A percentile compares a stretch with the other conserved stretches of the same genome.
Evolutionary conservation across 1,140 invertebrate genomes (phyloP).

Genomic region (Platorchestia sp.): DNA sequence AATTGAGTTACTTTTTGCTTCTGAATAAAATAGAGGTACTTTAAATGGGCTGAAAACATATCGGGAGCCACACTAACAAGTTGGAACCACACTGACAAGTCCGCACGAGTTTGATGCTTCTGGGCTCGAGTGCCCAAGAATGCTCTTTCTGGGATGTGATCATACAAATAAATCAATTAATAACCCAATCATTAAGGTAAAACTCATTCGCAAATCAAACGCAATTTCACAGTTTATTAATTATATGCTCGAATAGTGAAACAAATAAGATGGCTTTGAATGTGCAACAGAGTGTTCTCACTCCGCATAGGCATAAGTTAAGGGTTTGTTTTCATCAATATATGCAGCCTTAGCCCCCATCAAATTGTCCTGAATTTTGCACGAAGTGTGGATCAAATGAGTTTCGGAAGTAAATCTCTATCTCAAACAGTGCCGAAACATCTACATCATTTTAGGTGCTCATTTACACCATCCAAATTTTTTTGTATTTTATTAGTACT

Average conservation of each 20-base stretch:
- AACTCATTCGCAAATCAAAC: not conserved
- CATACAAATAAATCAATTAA: not conserved
- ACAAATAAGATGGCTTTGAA: not conserved
- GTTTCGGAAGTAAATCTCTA: not conserved
- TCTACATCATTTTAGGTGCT: not conserved
- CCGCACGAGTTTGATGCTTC: not conserved
- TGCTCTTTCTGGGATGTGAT: not conserved
- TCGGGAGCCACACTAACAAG: not conserved
- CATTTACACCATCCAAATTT: not conserved
- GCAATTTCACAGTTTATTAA: not conserved
- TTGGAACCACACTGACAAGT: not conserved
- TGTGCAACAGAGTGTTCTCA: not conserved
- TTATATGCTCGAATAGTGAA: not conserved
- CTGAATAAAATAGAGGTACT: not conserved
- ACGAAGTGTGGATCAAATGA: not conserved
- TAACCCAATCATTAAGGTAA: not conserved
- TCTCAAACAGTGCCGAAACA: not conserved
- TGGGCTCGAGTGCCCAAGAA: not conserved
- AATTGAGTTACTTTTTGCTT: not conserved
- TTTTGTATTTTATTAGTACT: not conserved
- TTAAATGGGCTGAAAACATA: not conserved
- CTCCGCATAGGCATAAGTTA: not conserved
- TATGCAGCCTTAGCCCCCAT: too few species aligned
- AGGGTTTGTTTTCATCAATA: not conserved
- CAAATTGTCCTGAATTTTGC: not conserved